Conservation (phyloP, 2,888 invertebrate genomes). For the Drosophila meridiana region DNA sequence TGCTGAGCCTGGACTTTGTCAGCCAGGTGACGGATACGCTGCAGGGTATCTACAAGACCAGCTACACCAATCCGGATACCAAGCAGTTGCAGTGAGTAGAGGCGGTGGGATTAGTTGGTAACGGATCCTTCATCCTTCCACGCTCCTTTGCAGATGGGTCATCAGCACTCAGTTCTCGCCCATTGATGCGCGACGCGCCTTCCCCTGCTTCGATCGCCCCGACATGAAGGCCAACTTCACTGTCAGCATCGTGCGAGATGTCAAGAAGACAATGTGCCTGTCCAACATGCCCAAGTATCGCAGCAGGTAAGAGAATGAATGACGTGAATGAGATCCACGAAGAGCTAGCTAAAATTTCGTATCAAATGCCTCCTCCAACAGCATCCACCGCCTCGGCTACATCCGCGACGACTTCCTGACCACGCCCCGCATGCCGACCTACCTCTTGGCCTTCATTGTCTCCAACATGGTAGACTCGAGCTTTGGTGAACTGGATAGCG, state of each 20-base stretch:
- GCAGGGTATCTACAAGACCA: conserved; percentile 86
- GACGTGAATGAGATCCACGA: too few species aligned
- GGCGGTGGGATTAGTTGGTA: rapidly evolving
- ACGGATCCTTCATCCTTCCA: neutral
- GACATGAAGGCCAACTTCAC: conserved; percentile 91
- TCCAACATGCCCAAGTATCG: conserved; percentile 88
- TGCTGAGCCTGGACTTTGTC: conserved; percentile 86
- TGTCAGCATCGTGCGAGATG: conserved; percentile 88
- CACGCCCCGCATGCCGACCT: conserved; percentile 91
- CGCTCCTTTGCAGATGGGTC: conserved; percentile 87
- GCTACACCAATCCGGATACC: conserved; percentile 84
- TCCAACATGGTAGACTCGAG: conserved; percentile 85
- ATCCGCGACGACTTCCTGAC: conserved; percentile 88
- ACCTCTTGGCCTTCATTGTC: conserved; percentile 89
- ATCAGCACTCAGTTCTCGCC: conserved; percentile 93
- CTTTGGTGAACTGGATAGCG: conserved; percentile 73
- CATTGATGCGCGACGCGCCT: conserved; percentile 91
- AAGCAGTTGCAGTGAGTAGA: conserved; percentile 84
- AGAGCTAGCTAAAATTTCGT: too few species aligned
- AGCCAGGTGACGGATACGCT: conserved; percentile 86
- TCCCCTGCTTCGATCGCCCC: conserved; percentile 96
- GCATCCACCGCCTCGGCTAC: conserved; percentile 85
- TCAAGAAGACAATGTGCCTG: conserved; percentile 84
- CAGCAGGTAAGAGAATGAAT: conserved; percentile 81
- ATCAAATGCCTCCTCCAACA: conserved; percentile 15